Percentiles rank a stretch among this genome's conserved stretches.
Evolutionary conservation across 2,888 invertebrate genomes (phyloP).

Genomic region (Synergus itoensis): DNA sequence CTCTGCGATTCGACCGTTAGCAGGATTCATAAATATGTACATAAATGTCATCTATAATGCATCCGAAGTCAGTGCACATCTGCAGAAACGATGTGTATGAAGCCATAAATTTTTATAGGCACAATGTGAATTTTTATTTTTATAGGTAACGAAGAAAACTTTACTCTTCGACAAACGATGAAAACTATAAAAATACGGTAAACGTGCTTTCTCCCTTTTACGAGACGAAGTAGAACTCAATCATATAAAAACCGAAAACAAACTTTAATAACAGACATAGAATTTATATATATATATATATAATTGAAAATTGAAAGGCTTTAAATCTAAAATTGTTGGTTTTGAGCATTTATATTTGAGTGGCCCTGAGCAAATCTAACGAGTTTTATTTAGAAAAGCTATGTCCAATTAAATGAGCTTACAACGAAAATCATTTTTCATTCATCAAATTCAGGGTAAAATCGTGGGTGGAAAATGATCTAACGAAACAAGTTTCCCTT

Average conservation of each 20-base stretch:
- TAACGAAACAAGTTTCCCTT: background rate
- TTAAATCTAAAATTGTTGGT: too few species aligned
- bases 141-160: conserved; percentile 23
- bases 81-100: conserved; percentile 17
- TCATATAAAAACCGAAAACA: background rate
- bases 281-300: too few species aligned
- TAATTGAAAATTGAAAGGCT: too few species aligned
- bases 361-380: background rate
- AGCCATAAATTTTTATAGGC: conserved; percentile 32
- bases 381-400: background rate
- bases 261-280: too few species aligned
- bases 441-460: background rate
- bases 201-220: conserved; percentile 5
- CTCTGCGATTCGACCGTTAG: background rate
- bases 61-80: conserved; percentile 30
- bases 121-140: conserved; percentile 38
- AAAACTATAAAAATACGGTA: conserved; percentile 25
- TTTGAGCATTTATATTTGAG: too few species aligned
- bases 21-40: background rate
- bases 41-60: conserved; percentile 10
- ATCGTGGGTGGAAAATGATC: background rate
- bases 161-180: conserved; percentile 11
- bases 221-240: background rate
- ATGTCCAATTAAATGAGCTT: background rate
- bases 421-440: background rate